phyloP scores from a whole-genome alignment of 2,113 vertebrate genomes.

The Podarcis muralis region DNA sequence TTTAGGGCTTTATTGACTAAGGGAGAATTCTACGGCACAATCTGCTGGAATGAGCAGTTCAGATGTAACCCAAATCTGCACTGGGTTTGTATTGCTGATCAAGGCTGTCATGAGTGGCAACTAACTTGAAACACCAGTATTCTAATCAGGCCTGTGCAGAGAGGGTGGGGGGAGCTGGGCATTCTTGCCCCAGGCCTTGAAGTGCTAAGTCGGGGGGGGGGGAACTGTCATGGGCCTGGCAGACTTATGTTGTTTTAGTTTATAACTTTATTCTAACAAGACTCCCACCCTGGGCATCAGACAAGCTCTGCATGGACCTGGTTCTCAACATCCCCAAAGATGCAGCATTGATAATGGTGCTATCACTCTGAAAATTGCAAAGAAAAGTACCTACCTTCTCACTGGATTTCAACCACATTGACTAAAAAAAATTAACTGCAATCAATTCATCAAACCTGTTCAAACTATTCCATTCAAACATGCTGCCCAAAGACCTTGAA shows the following conservation, averaged over 20 bases:
- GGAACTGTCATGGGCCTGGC: too few relatives aligned
- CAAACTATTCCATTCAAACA: background rate
- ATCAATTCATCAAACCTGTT: background rate
- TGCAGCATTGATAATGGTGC: background rate
- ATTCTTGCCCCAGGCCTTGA: too few relatives aligned
- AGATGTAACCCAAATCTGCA: background rate
- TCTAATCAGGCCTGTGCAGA: background rate
- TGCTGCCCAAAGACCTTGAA: background rate
- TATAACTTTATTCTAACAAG: too few relatives aligned
- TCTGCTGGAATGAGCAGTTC: too few relatives aligned
- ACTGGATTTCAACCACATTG: background rate
- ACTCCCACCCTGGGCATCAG: too few relatives aligned
- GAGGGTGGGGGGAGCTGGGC: too few relatives aligned
- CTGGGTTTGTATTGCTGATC: background rate
- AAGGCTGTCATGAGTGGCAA: background rate
- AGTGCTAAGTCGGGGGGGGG: too few relatives aligned
- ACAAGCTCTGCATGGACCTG: too few relatives aligned
- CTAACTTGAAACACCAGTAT: background rate
- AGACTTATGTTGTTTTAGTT: too few relatives aligned
- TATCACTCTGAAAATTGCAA: background rate
- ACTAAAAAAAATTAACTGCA: background rate
- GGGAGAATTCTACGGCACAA: too few relatives aligned
- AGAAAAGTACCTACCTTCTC: background rate
- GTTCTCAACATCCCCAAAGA: background rate
- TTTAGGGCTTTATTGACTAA: too few relatives aligned